A percentile compares a stretch with the other conserved stretches of the same genome.
Evolutionary conservation across 2,113 vertebrate species (phyloP).

Genomic region (Vulpes lagopus): DNA sequence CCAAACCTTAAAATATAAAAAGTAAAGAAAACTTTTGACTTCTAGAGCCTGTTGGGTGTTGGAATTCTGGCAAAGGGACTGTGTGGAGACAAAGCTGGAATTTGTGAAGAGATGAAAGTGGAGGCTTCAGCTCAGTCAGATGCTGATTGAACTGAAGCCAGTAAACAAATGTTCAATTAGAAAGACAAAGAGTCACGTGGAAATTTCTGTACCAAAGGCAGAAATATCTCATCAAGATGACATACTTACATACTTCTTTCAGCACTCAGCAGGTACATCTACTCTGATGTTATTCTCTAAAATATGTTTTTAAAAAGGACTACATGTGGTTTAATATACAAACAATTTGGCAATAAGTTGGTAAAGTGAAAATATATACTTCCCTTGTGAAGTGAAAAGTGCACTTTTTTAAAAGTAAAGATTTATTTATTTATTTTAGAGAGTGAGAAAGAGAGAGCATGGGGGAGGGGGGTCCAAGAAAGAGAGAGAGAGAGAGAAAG

Average conservation of each 20-base stretch:
- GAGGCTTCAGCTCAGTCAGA: background rate
- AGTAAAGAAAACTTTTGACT: background rate
- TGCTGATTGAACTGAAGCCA: background rate
- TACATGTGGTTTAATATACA: background rate
- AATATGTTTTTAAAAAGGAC: background rate
- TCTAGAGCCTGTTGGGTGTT: too few relatives aligned
- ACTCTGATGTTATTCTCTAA: background rate
- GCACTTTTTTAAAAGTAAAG: background rate
- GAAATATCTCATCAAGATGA: background rate
- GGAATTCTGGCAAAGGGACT: background rate
- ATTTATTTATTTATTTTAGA: background rate
- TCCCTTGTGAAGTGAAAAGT: too few relatives aligned
- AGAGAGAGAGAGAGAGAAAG: background rate
- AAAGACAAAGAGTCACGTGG: background rate
- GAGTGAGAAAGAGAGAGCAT: background rate
- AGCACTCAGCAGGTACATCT: background rate
- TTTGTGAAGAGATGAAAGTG: background rate
- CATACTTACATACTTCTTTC: background rate
- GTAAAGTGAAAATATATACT: slow-evolving; percentile 6
- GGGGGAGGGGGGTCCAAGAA: background rate
- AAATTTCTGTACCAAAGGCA: background rate
- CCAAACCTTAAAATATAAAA: background rate
- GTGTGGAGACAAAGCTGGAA: background rate
- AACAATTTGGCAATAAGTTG: background rate
- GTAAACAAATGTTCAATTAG: background rate